Evolutionary conservation across 2,888 invertebrate species (phyloP).

Genomic region (Apodemia mormo): DNA sequence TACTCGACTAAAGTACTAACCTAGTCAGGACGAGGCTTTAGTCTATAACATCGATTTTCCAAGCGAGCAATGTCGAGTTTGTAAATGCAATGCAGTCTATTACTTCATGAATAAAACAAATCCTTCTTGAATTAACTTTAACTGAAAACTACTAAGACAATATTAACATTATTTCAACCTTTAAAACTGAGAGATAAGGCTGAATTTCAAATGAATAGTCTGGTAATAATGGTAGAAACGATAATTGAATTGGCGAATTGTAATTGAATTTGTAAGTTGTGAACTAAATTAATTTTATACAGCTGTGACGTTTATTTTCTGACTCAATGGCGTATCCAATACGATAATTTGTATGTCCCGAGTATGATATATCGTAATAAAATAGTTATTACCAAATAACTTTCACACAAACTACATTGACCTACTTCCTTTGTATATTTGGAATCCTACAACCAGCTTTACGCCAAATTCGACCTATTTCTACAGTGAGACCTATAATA

Average conservation of each 20-base stretch:
- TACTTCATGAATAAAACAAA: not conserved
- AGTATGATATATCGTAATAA: not conserved
- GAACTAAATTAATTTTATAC: slow-evolving; percentile 1
- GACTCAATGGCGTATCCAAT: not conserved
- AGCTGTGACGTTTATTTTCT: slow-evolving; percentile 19
- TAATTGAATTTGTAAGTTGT: not conserved
- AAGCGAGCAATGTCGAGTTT: too few species aligned
- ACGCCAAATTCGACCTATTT: not conserved
- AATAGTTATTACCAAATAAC: not conserved
- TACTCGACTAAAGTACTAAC: too few species aligned
- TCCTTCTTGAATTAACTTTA: not conserved
- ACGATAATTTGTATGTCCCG: not conserved
- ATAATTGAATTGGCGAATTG: slow-evolving; percentile 1
- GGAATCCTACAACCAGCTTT: not conserved
- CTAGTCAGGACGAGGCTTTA: too few species aligned
- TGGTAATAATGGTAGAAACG: not conserved
- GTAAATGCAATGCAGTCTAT: not conserved
- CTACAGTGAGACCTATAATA: not conserved
- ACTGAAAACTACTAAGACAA: slow-evolving; percentile 1
- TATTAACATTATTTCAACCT: not conserved
- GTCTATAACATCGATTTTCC: too few species aligned
- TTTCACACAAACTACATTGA: not conserved
- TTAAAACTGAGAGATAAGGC: not conserved
- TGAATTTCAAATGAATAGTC: not conserved
- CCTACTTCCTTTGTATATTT: not conserved